Evolutionary conservation across 1,140 invertebrate species (phyloP).

Genomic region (Tigriopus japonicus): DNA sequence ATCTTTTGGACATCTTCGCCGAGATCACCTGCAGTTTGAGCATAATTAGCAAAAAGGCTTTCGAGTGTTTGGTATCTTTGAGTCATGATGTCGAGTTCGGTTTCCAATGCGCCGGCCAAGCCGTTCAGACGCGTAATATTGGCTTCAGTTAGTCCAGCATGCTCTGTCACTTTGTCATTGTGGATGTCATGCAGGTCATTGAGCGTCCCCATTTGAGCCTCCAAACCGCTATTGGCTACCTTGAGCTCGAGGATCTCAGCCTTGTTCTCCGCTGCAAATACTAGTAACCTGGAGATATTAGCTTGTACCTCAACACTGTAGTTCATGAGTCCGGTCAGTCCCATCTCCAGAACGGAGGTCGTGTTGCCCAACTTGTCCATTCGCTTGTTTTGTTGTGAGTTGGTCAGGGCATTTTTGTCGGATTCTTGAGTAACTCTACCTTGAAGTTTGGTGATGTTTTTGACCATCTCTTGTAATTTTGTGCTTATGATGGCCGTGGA

Average conservation of each 20-base stretch:
- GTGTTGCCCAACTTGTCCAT: background rate
- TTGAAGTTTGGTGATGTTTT: background rate
- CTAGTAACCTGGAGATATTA: background rate
- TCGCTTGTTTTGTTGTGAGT: background rate
- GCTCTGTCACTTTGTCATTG: background rate
- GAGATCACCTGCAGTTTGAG: background rate
- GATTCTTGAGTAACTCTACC: background rate
- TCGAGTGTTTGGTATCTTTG: background rate
- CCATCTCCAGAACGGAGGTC: background rate
- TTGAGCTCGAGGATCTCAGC: background rate
- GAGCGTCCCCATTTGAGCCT: background rate
- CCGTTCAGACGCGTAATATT: background rate
- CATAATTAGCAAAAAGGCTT: background rate
- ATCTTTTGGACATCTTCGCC: background rate
- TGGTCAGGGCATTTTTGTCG: background rate
- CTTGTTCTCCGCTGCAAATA: background rate
- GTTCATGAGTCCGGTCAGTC: background rate
- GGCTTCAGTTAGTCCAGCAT: background rate
- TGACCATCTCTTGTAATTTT: background rate
- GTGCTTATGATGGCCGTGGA: background rate
- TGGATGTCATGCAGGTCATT: background rate
- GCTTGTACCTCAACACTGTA: background rate
- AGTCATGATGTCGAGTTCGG: background rate
- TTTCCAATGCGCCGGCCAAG: background rate
- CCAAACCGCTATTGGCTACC: background rate